These are phyloP conservation scores for Meliscaeva auricollis DNA, from an alignment of 2,888 invertebrate species.

Conservation along the genomic window DNA sequence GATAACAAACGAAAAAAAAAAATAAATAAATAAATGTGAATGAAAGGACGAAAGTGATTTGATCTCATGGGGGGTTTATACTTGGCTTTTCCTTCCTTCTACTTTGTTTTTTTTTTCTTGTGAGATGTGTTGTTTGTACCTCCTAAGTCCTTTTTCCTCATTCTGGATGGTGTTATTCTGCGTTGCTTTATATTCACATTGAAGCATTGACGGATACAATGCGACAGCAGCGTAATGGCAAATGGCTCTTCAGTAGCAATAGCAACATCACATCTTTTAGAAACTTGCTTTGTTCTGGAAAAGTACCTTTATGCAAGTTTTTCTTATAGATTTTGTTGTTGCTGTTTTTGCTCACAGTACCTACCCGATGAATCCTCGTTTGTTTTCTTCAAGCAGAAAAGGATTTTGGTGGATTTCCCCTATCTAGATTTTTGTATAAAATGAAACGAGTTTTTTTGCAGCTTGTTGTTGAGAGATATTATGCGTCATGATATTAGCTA, in stretches of 20 bases:
- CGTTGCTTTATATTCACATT: slow-evolving; percentile 38
- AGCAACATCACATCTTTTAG: slow-evolving; percentile 52
- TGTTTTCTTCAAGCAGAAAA: slow-evolving; percentile 13
- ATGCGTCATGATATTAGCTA: slow-evolving; percentile 21
- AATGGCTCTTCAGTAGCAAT: too few relatives aligned
- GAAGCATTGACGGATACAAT: slow-evolving; percentile 37
- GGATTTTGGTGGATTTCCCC: slow-evolving; percentile 19
- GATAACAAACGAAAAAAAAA: slow-evolving; percentile 10
- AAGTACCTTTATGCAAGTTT: slow-evolving; percentile 45
- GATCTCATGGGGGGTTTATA: slow-evolving; percentile 63
- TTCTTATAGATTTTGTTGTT: slow-evolving; percentile 3
- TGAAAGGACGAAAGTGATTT: slow-evolving; percentile 66
- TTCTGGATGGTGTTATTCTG: slow-evolving; percentile 53
- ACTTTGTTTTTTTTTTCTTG: not conserved
- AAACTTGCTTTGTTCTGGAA: slow-evolving; percentile 55
- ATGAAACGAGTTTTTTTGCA: slow-evolving; percentile 22
- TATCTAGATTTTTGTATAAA: slow-evolving; percentile 14
- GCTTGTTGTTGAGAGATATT: slow-evolving; percentile 1
- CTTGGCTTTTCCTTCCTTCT: slow-evolving; percentile 41
- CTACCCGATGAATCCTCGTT: not conserved
- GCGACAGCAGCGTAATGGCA: slow-evolving; percentile 47
- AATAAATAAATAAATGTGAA: slow-evolving; percentile 50
- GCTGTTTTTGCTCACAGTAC: not conserved
- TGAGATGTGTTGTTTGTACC: not conserved
- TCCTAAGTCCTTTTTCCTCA: slow-evolving; percentile 18